Percentiles rank a stretch among this genome's conserved stretches.
Conservation (phyloP, 2,888 invertebrate species). For the Thera obeliscata region DNA sequence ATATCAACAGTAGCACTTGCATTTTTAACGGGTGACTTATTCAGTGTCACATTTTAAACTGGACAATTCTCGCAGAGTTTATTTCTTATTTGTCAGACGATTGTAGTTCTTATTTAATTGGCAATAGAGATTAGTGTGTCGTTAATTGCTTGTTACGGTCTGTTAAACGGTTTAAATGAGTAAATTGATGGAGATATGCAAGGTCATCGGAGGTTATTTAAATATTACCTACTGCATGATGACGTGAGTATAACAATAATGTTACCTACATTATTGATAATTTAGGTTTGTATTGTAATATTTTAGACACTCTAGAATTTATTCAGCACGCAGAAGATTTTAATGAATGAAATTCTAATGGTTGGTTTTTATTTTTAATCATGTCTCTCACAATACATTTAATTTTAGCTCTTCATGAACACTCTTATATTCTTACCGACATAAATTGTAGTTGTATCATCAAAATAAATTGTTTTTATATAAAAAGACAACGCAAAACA, state of each 20-base stretch:
- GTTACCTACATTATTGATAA: neutral
- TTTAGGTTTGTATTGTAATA: no score
- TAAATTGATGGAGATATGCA: slow-evolving; percentile 61
- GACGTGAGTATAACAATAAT: neutral
- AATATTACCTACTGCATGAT: slow-evolving; percentile 4
- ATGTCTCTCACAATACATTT: no score
- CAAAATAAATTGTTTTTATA: neutral
- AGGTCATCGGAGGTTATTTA: slow-evolving; percentile 51
- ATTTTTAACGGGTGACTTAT: slow-evolving; percentile 50
- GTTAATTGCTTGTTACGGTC: slow-evolving; percentile 45
- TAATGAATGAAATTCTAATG: no score
- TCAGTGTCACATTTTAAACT: slow-evolving; percentile 54
- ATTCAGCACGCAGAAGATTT: no score
- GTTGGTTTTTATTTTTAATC: no score
- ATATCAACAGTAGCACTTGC: slow-evolving; percentile 45
- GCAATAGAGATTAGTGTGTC: slow-evolving; percentile 35
- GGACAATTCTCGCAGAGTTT: slow-evolving; percentile 49
- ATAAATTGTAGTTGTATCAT: neutral
- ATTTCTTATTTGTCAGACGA: slow-evolving; percentile 44
- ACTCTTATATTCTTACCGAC: no score
- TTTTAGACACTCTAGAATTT: no score
- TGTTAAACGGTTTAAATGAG: slow-evolving; percentile 52
- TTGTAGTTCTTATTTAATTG: slow-evolving; percentile 46
- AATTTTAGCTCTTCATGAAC: no score
- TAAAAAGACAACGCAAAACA: neutral